Conservation (phyloP, 2,888 invertebrate species). For the Amiota minor region DNA sequence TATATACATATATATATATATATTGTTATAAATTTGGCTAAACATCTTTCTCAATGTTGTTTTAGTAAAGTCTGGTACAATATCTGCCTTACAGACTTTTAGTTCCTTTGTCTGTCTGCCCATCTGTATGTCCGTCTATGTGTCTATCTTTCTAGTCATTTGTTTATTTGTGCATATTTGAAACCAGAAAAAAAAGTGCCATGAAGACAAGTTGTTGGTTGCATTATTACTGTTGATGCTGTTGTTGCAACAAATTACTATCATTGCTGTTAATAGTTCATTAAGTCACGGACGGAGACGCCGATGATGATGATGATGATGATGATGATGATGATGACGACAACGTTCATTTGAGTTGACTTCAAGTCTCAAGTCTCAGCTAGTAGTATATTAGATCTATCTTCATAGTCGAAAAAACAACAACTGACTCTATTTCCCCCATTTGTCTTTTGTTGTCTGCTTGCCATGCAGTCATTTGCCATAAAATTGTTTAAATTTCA, state of each 20-base stretch:
- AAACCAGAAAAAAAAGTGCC: conserved; percentile 59
- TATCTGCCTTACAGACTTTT: neutral
- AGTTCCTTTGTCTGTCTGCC: conserved; percentile 27
- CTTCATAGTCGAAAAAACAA: conserved; percentile 16
- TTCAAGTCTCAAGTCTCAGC: no score
- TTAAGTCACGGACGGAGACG: conserved; percentile 61
- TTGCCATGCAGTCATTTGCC: neutral
- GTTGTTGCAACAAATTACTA: conserved; percentile 62
- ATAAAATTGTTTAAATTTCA: conserved; percentile 24
- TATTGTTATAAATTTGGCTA: conserved; percentile 40
- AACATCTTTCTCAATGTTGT: conserved; percentile 7
- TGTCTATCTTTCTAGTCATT: conserved; percentile 52
- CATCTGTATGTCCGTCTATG: neutral
- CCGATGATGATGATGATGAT: conserved; percentile 47
- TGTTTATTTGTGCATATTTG: conserved; percentile 67
- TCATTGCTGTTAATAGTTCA: conserved; percentile 66
- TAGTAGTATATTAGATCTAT: neutral
- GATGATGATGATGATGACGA: conserved; percentile 49
- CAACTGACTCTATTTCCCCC: neutral
- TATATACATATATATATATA: no score
- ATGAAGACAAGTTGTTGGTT: conserved; percentile 57
- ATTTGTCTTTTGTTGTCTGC: neutral
- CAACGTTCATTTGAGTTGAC: neutral
- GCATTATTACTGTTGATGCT: conserved; percentile 17
- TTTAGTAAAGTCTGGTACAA: neutral